Base-by-base conservation (phyloP, 2,113 vertebrate genomes). In the Bujurquina vittata region DNA sequence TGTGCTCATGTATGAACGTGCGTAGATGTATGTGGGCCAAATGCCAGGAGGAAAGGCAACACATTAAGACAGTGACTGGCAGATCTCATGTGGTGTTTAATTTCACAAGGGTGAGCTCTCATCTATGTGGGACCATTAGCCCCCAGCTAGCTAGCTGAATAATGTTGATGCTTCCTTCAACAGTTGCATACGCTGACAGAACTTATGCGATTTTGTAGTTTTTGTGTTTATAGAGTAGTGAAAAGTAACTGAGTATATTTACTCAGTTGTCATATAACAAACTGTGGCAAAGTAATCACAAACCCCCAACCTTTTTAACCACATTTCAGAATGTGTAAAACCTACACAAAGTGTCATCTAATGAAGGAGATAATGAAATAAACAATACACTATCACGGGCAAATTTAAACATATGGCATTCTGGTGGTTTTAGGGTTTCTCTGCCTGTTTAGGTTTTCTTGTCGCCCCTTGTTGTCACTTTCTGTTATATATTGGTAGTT, bases 41-140 rank as follows among this genome's bases (percentile, higher is more conserved):
- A 7, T 72, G 85, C 86, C 89, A 83, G 81, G 29, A 79, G 89
- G 83, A 49, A 62, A 80, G 81, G 80, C 89, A 87, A 61, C 91
- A 87, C 91, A 93, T 93, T 90, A 90, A 79, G 83, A 92, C 88
- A 88, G 83, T 92, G 91, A 94, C 75, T 92, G 92, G 84, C 92
- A 91, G 88, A 94, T 92, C 89, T 93, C 92, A 93, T 94, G 91
- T 93, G 85, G 77, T 89, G 87, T 87, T 93, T 94, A 89, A 94
- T 94, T 94, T 94, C 89, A 91, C 83, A 82, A 89, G 84, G 86
- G 75, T 73, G 69, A 84, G 74, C 76, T 88, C 76, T 87, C 88
- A 75, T 89, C 84, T 86, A 61, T 49, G 84, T 84, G 83, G 75
- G 49, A 60, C 79, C 63, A 75, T 89, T 91, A 83, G 87, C 91